Conservation (phyloP, 2,113 vertebrate genomes). For the Rhinopithecus roxellana region DNA sequence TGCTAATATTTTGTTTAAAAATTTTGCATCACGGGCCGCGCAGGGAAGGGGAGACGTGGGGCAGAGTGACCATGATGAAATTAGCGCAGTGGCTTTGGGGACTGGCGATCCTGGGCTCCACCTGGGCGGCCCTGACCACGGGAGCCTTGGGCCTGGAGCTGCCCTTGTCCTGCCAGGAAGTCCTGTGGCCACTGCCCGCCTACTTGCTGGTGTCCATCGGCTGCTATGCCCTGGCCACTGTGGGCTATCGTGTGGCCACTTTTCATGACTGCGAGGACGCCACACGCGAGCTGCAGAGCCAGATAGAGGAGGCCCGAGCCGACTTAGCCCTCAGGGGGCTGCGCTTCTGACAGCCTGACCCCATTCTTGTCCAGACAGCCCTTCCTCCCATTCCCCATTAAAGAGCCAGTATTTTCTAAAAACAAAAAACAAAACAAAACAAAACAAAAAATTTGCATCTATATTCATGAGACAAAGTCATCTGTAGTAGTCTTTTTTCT, state of each 20-base stretch:
- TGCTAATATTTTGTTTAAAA: background rate
- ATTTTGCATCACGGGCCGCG: background rate
- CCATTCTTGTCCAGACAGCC: background rate
- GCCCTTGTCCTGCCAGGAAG: constrained; percentile 83
- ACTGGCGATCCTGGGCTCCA: constrained; percentile 81
- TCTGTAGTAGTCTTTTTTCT: background rate
- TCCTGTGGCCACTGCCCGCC: constrained; percentile 91
- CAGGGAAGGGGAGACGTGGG: too few relatives aligned
- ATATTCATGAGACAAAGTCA: background rate
- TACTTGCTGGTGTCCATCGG: constrained; percentile 93
- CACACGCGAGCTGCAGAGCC: constrained; percentile 88
- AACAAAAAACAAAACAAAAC: background rate
- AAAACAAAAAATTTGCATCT: background rate
- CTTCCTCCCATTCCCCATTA: constrained; percentile 17
- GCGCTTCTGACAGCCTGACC: constrained; percentile 32
- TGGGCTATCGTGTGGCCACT: constrained; percentile 93
- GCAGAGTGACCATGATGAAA: constrained; percentile 90
- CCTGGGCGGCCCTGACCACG: constrained; percentile 88
- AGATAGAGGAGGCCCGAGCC: constrained; percentile 89
- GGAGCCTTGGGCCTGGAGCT: constrained; percentile 86
- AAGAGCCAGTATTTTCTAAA: constrained; percentile 49
- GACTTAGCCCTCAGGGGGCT: constrained; percentile 86
- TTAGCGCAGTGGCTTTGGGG: constrained; percentile 90
- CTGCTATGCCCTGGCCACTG: constrained; percentile 92
- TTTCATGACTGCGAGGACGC: constrained; percentile 96